These are phyloP conservation scores for Chaetodon auriga DNA, from an alignment of 2,113 vertebrate species.

Conservation along the genomic window DNA sequence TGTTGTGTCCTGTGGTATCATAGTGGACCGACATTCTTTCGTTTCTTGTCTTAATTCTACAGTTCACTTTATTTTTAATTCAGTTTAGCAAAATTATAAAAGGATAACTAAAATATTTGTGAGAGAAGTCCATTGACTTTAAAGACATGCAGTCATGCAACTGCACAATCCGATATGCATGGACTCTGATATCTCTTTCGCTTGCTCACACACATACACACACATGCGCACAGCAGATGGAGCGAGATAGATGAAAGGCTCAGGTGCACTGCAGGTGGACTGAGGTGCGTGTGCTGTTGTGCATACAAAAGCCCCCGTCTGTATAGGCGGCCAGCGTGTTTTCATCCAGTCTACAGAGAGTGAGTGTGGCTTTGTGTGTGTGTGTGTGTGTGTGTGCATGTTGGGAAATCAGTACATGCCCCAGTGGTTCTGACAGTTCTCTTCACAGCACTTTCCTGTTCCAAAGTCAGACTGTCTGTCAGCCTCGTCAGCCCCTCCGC, in stretches of 20 bases:
- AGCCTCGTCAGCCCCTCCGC: slow-evolving; percentile 26
- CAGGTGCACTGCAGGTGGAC: slow-evolving; percentile 55
- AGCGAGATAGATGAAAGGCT: slow-evolving; percentile 46
- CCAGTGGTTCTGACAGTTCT: slow-evolving; percentile 53
- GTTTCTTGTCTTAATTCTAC: not conserved
- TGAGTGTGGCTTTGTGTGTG: not conserved
- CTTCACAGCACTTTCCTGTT: slow-evolving; percentile 17
- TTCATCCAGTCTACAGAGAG: slow-evolving; percentile 28
- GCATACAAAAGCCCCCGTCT: slow-evolving; percentile 46
- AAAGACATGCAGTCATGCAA: not conserved
- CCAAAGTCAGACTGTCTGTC: slow-evolving; percentile 46
- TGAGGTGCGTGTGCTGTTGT: slow-evolving; percentile 31
- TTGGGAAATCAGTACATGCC: slow-evolving; percentile 39
- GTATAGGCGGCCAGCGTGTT: slow-evolving; percentile 17
- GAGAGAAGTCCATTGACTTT: not conserved
- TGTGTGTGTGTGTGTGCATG: slow-evolving; percentile 8
- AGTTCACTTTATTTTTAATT: not conserved
- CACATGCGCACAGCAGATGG: slow-evolving; percentile 43
- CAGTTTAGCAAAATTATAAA: not conserved
- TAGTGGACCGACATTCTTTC: not conserved
- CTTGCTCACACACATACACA: not conserved
- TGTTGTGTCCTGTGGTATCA: not conserved
- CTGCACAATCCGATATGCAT: not conserved
- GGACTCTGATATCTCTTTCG: slow-evolving; percentile 25
- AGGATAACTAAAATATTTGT: not conserved